These are phyloP conservation scores for Drosophila seguyi DNA, from an alignment of 1,140 invertebrate genomes.

Conservation along the genomic window DNA sequence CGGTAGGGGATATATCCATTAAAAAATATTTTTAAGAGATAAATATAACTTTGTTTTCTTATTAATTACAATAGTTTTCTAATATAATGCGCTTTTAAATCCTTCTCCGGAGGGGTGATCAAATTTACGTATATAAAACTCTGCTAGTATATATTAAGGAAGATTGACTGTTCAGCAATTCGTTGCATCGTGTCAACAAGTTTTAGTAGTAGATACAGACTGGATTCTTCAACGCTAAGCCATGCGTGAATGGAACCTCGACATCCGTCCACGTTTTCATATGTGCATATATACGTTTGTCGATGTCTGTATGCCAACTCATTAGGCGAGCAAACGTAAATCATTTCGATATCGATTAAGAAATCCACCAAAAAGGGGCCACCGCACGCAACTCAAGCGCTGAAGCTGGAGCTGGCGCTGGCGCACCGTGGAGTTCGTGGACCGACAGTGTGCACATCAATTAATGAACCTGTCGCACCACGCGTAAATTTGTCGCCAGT, in stretches of 20 bases:
- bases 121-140: not conserved
- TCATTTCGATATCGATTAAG: conserved; percentile 82
- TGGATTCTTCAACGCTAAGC: conserved; percentile 37
- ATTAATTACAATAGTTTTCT: not conserved
- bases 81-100: too few species aligned
- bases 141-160: not conserved
- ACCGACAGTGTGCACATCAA: conserved; percentile 76
- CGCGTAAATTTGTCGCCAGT: conserved; percentile 78
- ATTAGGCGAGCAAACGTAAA: conserved; percentile 79
- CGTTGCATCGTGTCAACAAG: conserved; percentile 64
- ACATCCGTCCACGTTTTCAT: conserved; percentile 1
- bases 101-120: not conserved
- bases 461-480: conserved; percentile 77
- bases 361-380: conserved; percentile 71
- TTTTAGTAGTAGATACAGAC: conserved; percentile 48
- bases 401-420: conserved; percentile 46
- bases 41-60: not conserved
- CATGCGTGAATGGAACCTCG: conserved; percentile 69
- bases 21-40: too few species aligned
- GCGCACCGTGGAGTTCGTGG: conserved; percentile 54
- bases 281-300: not conserved
- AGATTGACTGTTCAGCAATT: conserved; percentile 22
- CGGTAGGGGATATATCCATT: conserved; percentile 31
- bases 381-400: conserved; percentile 65
- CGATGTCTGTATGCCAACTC: conserved; percentile 65